Base-by-base conservation (phyloP, 2,888 invertebrate species). In the Fragum whitleyi region DNA sequence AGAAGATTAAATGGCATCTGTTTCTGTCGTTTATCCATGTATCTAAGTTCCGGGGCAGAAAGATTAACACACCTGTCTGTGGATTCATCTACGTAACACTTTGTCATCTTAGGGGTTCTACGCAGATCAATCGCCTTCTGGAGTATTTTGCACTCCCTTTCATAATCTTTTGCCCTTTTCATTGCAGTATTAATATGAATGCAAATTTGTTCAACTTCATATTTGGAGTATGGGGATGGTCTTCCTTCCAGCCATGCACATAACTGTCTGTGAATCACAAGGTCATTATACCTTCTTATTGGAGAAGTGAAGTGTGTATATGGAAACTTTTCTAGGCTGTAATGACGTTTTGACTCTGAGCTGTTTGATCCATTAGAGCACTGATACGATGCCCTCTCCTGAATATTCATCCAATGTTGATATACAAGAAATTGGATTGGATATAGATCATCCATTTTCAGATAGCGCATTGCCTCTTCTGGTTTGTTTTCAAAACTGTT, bases 231-330 rank as follows among this genome's bases (percentile, higher is more conserved):
- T 28, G 88, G 85, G 39, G 76, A 68, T 19, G 29, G 19, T 57
- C 73, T 65, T n/a, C 70, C 55, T 57, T 80, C 75, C 1, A 86
- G 53, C 11, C 71, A 74, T 19, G 88, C 86, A 77, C 87, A 86
- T 1, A 90, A 39, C 11, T 88, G 79, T 23, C 90, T 74, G 39
- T 90, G 84, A 21, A 79, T 68, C 19, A 87, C 69, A 1, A 86
- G 57, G 55, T 87, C 87, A 68, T 74, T 76, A 75, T 85, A 87
- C 28, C 87, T 65, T 59, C 87, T 47, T 26, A 87, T 85, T 3
- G 87, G 87, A 47, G 87, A 87, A 2, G 87, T 87, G 62, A 87
- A 87, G 61, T 86, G 87, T 0, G 86, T 85, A 57, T 87, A 87
- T 1, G 82, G 85, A 51, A 74, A 77, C 39, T 86, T 83, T 29